Base-by-base conservation (phyloP, 2,113 vertebrate genomes). In the Lutjanus erythropterus region DNA sequence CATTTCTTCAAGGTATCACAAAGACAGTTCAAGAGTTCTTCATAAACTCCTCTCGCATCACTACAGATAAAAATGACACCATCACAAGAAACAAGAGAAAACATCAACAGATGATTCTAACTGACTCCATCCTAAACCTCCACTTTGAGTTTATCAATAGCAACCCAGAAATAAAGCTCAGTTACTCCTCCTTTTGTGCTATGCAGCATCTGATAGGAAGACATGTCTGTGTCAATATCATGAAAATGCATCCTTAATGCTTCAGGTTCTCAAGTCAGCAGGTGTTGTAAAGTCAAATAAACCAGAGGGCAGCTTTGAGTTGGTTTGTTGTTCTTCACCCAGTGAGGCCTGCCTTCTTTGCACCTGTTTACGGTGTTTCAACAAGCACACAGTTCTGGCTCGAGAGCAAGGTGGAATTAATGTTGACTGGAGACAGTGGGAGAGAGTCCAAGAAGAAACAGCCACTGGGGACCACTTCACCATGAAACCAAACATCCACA, bases 321-420 rank as follows among this genome's bases (percentile, higher is more conserved):
- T 23, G 9, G 35, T 41, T 15, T 61, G 59, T 25, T 61, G 59
- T 3, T 62, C 59, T 14, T 21, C 37, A 25, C 12, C 59, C 15
- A 41, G 21, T 19, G n/a, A 41, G 59, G 35, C 59, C 21, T 61
- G 59, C 29, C 59, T 59, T 59, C 56, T 59, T 35, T 29, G 18
- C 29, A 33, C 16, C 55, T 58, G 29, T 4, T 33, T 4, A 39
- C 21, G 2, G 4, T 41, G 59, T 23, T 2, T 61, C n/a, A 23
- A 16, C 35, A 61, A 41, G 16, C 2, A 5, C 1, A 25, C 58
- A n/a, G 6, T 16, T 41, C 6, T 2, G 2, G 4, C 35, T 8
- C 35, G 4, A 41, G 35, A 37, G 21, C 59, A 61, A 41, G 59
- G 5, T 5, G 1, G 2, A 41, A 41, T 41, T 14, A 4, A 41